Percentiles rank a stretch among this genome's conserved stretches.
phyloP scores from a whole-genome alignment of 1,140 invertebrate genomes.

The Halyomorpha halys region DNA sequence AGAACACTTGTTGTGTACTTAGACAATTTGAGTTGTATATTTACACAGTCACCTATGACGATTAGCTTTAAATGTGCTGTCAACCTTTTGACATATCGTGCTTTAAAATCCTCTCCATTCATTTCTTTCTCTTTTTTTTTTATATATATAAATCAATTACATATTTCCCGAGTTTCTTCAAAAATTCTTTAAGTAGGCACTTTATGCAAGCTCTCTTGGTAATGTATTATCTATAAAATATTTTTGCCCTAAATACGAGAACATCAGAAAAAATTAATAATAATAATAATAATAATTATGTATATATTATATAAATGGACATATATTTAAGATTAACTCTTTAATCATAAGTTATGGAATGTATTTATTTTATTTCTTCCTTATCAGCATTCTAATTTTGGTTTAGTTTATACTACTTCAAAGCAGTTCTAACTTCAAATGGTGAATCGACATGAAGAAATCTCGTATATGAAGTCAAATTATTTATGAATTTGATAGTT shows the following conservation, averaged over 20 bases:
- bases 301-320: constrained; percentile 12
- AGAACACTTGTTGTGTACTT: constrained; percentile 2
- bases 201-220: too few species aligned
- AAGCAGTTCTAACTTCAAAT: too few species aligned
- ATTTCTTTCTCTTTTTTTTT: too few species aligned
- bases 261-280: too few species aligned
- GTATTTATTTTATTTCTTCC: constrained; percentile 5
- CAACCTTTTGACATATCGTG: neutral
- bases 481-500: too few species aligned
- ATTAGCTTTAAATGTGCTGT: constrained; percentile 9
- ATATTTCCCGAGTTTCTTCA: too few species aligned
- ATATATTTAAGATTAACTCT: constrained; percentile 1
- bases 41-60: constrained; percentile 4
- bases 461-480: too few species aligned
- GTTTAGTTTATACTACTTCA: neutral
- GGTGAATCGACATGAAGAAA: too few species aligned
- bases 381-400: neutral
- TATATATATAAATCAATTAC: too few species aligned
- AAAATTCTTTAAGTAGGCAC: too few species aligned
- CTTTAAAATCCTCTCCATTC: neutral
- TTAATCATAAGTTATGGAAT: neutral
- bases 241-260: too few species aligned
- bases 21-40: constrained; percentile 7
- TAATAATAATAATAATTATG: neutral
- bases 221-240: too few species aligned